Conservation (phyloP, 2,888 invertebrate genomes). For the Heliothis peltigera region DNA sequence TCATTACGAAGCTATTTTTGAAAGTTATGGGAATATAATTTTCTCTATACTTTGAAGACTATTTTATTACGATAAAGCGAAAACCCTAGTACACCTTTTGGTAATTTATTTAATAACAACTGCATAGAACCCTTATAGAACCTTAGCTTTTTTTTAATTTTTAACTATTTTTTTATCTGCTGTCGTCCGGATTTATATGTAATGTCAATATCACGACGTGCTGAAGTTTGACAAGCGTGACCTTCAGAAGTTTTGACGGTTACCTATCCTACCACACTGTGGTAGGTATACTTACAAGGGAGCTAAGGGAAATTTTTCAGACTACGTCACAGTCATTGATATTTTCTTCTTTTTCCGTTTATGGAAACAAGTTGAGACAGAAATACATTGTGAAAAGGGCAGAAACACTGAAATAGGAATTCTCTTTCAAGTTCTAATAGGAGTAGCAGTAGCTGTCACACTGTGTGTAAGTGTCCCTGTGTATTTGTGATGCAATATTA, state of each 20-base stretch:
- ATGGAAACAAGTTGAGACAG: conserved; percentile 28
- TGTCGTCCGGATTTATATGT: not conserved
- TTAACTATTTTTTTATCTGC: too few relatives aligned
- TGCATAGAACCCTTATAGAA: too few relatives aligned
- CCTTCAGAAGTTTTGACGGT: conserved; percentile 48
- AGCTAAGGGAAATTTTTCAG: conserved; percentile 21
- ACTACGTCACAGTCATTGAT: conserved; percentile 34
- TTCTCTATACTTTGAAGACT: not conserved
- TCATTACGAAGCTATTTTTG: not conserved
- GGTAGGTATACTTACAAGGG: too few relatives aligned
- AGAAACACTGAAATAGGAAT: conserved; percentile 7
- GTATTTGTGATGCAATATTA: conserved; percentile 79
- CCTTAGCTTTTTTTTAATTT: too few relatives aligned
- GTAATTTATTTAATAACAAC: not conserved
- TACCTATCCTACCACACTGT: conserved; percentile 3
- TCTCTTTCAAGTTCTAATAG: conserved; percentile 13
- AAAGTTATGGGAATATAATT: not conserved
- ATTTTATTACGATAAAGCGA: too few relatives aligned
- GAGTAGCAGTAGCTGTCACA: conserved; percentile 26
- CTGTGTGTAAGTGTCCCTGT: conserved; percentile 49
- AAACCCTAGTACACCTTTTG: not conserved
- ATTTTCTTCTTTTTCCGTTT: conserved; percentile 33
- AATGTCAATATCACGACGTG: conserved; percentile 39
- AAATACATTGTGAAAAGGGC: conserved; percentile 22
- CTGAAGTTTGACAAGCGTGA: conserved; percentile 29